phyloP scores from a whole-genome alignment of 2,113 vertebrate genomes.

The Cyprinodon brontotheroides region DNA sequence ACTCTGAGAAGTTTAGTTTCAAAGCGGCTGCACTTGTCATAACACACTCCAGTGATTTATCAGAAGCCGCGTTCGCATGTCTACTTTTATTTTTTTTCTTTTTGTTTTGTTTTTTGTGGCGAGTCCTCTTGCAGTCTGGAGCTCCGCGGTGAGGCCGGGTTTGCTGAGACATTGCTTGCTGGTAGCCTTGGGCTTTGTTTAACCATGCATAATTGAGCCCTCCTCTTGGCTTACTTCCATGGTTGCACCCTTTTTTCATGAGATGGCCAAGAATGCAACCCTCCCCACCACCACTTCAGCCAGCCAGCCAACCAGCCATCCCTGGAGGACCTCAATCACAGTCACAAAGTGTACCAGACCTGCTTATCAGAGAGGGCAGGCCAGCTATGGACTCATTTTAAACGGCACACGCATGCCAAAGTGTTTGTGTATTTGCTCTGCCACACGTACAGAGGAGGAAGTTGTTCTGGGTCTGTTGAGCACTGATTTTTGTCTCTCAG shows the following conservation, averaged over 20 bases:
- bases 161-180: conserved; percentile 72
- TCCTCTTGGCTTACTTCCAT: conserved; percentile 82
- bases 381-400: conserved; percentile 61
- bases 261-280: conserved; percentile 84
- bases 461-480: background rate
- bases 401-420: conserved; percentile 58
- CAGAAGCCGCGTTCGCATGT: conserved; percentile 29
- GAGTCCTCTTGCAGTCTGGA: conserved; percentile 48
- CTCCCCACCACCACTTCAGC: conserved; percentile 74
- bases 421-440: conserved; percentile 30
- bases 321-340: conserved; percentile 78
- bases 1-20: conserved; percentile 62
- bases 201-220: conserved; percentile 81
- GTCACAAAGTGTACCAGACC: conserved; percentile 78
- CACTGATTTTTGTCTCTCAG: background rate
- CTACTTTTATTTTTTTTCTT: conserved; percentile 44
- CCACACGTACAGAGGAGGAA: conserved; percentile 22
- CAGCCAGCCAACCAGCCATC: conserved; percentile 57
- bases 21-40: conserved; percentile 70
- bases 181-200: conserved; percentile 80
- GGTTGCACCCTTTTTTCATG: conserved; percentile 87
- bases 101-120: conserved; percentile 1
- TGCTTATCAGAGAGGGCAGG: conserved; percentile 78
- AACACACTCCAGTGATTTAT: conserved; percentile 70
- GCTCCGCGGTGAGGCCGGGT: conserved; percentile 51